Conservation (phyloP, 2,113 vertebrate species). For the Pangasianodon hypophthalmus region DNA sequence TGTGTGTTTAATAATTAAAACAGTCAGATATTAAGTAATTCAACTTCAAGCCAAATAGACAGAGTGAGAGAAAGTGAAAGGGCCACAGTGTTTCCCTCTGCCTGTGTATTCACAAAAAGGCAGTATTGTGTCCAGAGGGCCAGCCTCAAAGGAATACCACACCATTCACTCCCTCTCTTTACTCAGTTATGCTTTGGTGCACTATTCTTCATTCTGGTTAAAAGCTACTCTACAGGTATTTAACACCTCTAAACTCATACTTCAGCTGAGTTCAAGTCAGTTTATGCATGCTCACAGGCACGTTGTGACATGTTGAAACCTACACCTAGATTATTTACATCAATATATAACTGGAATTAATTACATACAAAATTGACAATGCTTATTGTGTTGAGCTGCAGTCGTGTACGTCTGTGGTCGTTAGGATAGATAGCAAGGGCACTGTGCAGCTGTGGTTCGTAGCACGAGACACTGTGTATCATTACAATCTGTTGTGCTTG, state of each 20-base stretch:
- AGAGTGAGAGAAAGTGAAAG: slow-evolving; percentile 4
- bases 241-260: neutral
- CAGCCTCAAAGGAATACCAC: slow-evolving; percentile 30
- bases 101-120: slow-evolving; percentile 4
- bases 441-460: neutral
- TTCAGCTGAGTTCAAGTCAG: slow-evolving; percentile 12
- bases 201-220: slow-evolving; percentile 18
- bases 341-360: neutral
- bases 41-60: neutral
- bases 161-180: neutral
- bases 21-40: neutral
- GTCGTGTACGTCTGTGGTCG: neutral
- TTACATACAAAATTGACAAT: neutral
- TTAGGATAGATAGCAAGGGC: neutral
- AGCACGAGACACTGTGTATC: neutral
- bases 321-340: slow-evolving; percentile 11
- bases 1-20: neutral
- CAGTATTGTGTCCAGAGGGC: slow-evolving; percentile 16
- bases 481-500: neutral
- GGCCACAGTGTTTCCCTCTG: neutral
- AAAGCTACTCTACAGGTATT: neutral
- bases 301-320: neutral
- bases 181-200: neutral
- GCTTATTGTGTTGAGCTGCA: neutral
- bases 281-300: neutral